A percentile compares a stretch with the other conserved stretches of the same genome.
These are phyloP conservation scores for Plebejus anna DNA, from an alignment of 2,888 invertebrate species.

Conservation along the genomic window DNA sequence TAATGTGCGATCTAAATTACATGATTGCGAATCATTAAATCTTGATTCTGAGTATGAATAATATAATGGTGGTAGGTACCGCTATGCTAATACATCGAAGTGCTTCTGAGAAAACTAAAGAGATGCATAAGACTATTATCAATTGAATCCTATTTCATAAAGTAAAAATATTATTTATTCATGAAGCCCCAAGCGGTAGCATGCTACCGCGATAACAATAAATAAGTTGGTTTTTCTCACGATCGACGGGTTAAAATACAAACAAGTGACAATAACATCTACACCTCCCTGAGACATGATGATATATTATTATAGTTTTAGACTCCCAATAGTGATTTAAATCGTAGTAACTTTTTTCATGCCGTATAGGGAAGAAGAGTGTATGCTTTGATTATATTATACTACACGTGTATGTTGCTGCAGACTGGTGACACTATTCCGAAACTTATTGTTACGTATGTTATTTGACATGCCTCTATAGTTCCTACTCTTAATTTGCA, in stretches of 20 bases:
- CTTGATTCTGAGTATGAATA: constrained; percentile 23
- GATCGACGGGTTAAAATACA: no score
- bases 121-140: background rate
- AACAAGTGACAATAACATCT: background rate
- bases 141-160: background rate
- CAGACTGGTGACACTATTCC: no score
- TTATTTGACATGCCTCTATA: no score
- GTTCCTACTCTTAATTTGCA: background rate
- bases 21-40: constrained; percentile 21
- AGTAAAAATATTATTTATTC: no score
- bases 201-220: no score
- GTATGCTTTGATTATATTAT: no score
- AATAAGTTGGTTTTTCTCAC: no score
- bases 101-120: background rate
- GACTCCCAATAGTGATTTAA: background rate
- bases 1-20: constrained; percentile 21
- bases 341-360: background rate
- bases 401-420: no score
- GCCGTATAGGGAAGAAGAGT: background rate
- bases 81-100: background rate
- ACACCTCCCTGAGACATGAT: background rate
- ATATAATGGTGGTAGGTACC: background rate
- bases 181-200: no score
- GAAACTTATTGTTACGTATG: no score
- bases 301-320: background rate